A percentile compares a stretch with the other conserved stretches of the same genome.
These are phyloP conservation scores for Varroa destructor DNA, from an alignment of 1,140 invertebrate genomes.

Conservation along the genomic window DNA sequence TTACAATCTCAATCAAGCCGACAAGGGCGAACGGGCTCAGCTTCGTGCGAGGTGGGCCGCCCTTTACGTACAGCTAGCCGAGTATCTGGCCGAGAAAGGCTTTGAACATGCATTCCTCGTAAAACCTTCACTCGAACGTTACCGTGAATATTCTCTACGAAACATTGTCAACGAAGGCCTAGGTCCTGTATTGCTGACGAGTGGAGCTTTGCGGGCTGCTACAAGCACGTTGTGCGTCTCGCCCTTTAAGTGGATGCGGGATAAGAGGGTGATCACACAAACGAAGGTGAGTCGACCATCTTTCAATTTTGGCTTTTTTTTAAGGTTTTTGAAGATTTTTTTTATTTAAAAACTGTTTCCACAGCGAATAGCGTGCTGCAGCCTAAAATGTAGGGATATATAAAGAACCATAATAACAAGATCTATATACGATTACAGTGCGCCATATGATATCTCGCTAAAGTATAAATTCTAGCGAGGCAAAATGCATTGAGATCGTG, in stretches of 20 bases:
- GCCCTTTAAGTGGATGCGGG: conserved; percentile 24
- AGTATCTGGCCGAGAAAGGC: conserved; percentile 25
- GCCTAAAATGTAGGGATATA: too few relatives aligned
- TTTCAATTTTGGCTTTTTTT: too few relatives aligned
- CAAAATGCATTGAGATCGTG: too few relatives aligned
- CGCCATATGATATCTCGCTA: too few relatives aligned
- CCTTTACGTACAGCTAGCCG: conserved; percentile 23
- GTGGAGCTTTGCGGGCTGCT: conserved; percentile 11
- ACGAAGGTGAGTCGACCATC: conserved; percentile 3
- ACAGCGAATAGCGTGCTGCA: too few relatives aligned
- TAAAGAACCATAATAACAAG: too few relatives aligned
- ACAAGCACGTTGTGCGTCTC: conserved; percentile 18
- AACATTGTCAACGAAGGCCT: conserved; percentile 26
- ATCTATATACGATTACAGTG: too few relatives aligned
- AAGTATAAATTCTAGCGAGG: too few relatives aligned
- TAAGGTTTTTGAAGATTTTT: too few relatives aligned
- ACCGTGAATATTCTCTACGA: conserved; percentile 16
- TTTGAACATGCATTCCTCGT: conserved; percentile 20
- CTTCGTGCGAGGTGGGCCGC: conserved; percentile 15
- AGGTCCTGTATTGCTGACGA: conserved; percentile 12
- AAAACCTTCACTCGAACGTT: conserved; percentile 23
- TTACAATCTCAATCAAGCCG: conserved; percentile 26
- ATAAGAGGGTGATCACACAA: conserved; percentile 26
- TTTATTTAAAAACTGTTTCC: too few relatives aligned
- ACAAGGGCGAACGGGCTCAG: conserved; percentile 24